These are phyloP conservation scores for Nezara viridula DNA, from an alignment of 2,888 invertebrate species.

Conservation along the genomic window DNA sequence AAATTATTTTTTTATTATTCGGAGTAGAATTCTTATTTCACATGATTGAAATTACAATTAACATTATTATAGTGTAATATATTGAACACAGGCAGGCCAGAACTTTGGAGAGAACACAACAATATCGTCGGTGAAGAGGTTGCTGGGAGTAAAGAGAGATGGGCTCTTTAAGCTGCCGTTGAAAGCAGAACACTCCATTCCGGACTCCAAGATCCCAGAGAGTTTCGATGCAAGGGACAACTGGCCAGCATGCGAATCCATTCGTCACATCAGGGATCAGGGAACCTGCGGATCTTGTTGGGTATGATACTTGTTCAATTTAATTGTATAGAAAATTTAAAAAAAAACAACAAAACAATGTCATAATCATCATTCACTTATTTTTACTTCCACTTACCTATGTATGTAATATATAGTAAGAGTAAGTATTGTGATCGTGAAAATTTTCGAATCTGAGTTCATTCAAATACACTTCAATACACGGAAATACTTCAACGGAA, in stretches of 20 bases:
- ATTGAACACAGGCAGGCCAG: constrained; percentile 76
- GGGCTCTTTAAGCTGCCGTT: constrained; percentile 71
- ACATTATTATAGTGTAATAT: background rate
- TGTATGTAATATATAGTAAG: too few species aligned
- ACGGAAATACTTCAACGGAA: too few species aligned
- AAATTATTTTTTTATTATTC: too few species aligned
- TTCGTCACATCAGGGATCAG: constrained; percentile 85
- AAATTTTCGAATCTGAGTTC: too few species aligned
- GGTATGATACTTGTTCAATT: constrained; percentile 68
- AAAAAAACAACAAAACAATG: too few species aligned
- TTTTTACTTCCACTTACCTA: too few species aligned
- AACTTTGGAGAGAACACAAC: constrained; percentile 78
- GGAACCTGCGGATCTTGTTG: constrained; percentile 94
- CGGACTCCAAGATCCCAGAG: constrained; percentile 72
- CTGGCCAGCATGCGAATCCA: constrained; percentile 88
- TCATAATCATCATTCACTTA: too few species aligned
- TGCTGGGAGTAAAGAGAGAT: constrained; percentile 80
- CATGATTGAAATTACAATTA: background rate
- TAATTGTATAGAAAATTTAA: too few species aligned
- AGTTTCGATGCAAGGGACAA: constrained; percentile 83
- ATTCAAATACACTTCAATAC: too few species aligned
- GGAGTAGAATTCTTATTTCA: too few species aligned
- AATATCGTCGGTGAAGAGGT: constrained; percentile 74
- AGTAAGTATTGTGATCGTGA: too few species aligned
- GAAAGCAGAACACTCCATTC: background rate